Evolutionary conservation across 1,140 invertebrate genomes (phyloP), one percentile per base, ranked within the genome.

Genomic region (Ceratoteleas bidentatus): DNA sequence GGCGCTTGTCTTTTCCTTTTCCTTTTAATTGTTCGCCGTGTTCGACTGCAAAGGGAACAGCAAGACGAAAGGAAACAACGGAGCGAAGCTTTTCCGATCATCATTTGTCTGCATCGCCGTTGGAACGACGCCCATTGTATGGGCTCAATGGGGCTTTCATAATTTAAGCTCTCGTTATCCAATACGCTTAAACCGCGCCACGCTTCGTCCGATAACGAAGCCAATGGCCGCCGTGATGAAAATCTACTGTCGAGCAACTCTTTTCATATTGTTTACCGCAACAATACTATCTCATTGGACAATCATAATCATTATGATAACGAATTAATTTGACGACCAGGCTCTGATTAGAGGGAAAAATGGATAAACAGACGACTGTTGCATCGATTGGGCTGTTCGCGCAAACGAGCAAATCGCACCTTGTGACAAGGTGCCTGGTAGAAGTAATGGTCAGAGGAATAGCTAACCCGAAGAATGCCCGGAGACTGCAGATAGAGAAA

Each of bases 161-260:
- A 82, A 83, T 84, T 82, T 78, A 83, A 81, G 78, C 79, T 82
- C 83, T 84, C 85, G 83, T 85, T 85, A 85, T 81, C 79, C 76
- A 76, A 82, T 84, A 70, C 79, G 83, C 79, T 85, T 84, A 81
- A 81, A 80, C 81, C 74, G 40, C 73, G 77, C 61, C 74, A 61
- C 58, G 75, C 75, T 81, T 62, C 74, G 83, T 79, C 80, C 78
- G 83, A 77, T 85, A 85, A 85, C 82, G 79, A 84, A 83, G 74
- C 77, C 76, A 85, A 85, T 84, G 70, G 72, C 13, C 53, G 34
- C 79, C 34, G 47, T 73, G 74, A 77, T 77, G 80, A 76, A 77
- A 85, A 66, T 57, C 45, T 40, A 54, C 62, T 49, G 64, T 52
- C 11, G 45, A 69, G 70, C 58, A 69, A 70, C 70, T 73, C 74